These are phyloP conservation scores for Linnaemya vulpina DNA, from an alignment of 2,888 invertebrate species.

Conservation along the genomic window DNA sequence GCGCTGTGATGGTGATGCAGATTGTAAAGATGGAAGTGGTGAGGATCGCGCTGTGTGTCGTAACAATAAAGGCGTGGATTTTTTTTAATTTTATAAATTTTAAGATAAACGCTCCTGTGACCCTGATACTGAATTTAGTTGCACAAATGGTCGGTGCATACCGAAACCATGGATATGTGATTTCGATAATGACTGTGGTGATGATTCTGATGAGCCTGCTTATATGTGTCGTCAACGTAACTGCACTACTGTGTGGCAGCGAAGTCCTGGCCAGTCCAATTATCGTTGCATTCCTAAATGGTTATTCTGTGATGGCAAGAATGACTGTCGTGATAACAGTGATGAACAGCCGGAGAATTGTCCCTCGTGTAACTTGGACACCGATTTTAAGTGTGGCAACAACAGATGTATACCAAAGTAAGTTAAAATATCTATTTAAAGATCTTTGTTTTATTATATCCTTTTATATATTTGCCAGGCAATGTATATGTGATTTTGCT, in stretches of 20 bases:
- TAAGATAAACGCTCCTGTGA: slow-evolving; percentile 91
- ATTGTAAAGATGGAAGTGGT: slow-evolving; percentile 96
- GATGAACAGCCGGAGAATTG: slow-evolving; percentile 96
- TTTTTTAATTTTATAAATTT: slow-evolving; percentile 35
- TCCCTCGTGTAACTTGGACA: slow-evolving; percentile 92
- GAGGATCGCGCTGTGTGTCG: slow-evolving; percentile 94
- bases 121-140: slow-evolving; percentile 91
- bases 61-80: slow-evolving; percentile 77
- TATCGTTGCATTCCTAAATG: slow-evolving; percentile 98
- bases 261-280: slow-evolving; percentile 95
- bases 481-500: slow-evolving; percentile 98
- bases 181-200: slow-evolving; percentile 97
- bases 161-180: slow-evolving; percentile 98
- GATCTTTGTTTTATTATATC: neutral
- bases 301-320: slow-evolving; percentile 99
- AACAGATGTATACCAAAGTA: slow-evolving; percentile 92
- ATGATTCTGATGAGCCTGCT: slow-evolving; percentile 97
- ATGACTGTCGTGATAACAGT: slow-evolving; percentile 97
- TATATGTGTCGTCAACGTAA: slow-evolving; percentile 95
- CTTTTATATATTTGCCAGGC: slow-evolving; percentile 81
- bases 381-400: slow-evolving; percentile 96
- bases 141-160: slow-evolving; percentile 96
- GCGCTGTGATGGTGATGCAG: slow-evolving; percentile 97
- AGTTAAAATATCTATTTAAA: slow-evolving; percentile 59
- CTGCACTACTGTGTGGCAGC: slow-evolving; percentile 97